Evolutionary conservation across 2,888 invertebrate species (phyloP), one percentile per base, ranked within the genome.

Genomic region (Chelonus formosanus): DNA sequence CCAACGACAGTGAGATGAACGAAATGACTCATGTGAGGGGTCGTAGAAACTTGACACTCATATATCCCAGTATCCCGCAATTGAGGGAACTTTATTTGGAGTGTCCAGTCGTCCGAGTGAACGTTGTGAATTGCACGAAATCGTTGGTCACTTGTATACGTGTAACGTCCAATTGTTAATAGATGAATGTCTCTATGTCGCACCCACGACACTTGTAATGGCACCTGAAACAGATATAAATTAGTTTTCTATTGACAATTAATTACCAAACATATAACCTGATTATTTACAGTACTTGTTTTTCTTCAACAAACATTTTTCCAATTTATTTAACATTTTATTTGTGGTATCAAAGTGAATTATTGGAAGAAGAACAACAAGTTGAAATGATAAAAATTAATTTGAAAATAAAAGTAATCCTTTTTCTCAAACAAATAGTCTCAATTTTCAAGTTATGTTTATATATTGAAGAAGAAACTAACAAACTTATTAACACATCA

Each of bases 11-110:
- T 92, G 75, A 96, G 89, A 84, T 95, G 92, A 81, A 96, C 92
- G 84, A 93, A 95, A 85, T 95, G 95, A 80, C 95, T 94, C 88
- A 95, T 92, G 81, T 95, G 96, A 32, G 96, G 96, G 67, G 95
- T 95, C 70, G 96, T 95, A 75, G 95, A 95, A 81, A 96, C 93
- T 88, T 96, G 96, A 85, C 96, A 96, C 86, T 96, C 96, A 86
- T 96, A 96, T 77, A 94, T 91, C 68, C 96, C 96, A 20, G 91
- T 90, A 85, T 96, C 96, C 74, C 94, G 89, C 83, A 94, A 92
- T 83, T 96, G 95, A 1, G 95, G 93, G 83, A 95, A 96, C 85
- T 95, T 95, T 85, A 96, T 94, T 88, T 91, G 90, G 75, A 96
- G 88, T 70, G 92, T 94, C 95, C 95, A 96, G 86, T 96, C 96